Evolutionary conservation across 2,797 vertebrate genomes (phyloP).

Genomic region (Anableps anableps): DNA sequence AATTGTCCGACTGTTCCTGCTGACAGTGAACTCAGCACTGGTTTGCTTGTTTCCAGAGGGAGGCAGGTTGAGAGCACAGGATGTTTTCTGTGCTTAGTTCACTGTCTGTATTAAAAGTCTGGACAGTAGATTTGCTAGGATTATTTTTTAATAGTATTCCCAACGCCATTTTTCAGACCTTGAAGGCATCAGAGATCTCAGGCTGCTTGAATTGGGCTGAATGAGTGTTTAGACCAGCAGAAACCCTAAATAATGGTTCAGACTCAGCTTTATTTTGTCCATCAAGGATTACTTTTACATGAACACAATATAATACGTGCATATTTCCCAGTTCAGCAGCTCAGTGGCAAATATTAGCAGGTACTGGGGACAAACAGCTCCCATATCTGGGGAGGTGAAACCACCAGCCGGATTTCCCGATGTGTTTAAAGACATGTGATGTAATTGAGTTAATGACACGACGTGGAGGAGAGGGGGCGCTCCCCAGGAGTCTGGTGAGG

Average conservation of each 20-base stretch:
- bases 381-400: not conserved
- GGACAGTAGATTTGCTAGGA: not conserved
- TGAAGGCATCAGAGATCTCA: not conserved
- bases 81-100: not conserved
- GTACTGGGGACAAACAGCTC: not conserved
- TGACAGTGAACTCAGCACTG: not conserved
- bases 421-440: constrained; percentile 4
- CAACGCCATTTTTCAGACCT: not conserved
- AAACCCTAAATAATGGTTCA: not conserved
- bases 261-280: not conserved
- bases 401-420: not conserved
- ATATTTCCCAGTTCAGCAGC: not conserved
- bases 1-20: not conserved
- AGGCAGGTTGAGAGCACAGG: too few relatives aligned
- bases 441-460: constrained; percentile 6
- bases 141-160: not conserved
- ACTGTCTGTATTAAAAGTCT: not conserved
- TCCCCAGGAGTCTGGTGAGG: constrained; percentile 55
- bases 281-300: too few relatives aligned
- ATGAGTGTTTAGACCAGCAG: not conserved
- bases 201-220: not conserved
- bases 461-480: constrained; percentile 9
- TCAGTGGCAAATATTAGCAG: not conserved
- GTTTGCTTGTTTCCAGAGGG: too few relatives aligned
- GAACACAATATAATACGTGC: not conserved